Conservation (phyloP, 2,797 vertebrate genomes). For the Halcyon badia region DNA sequence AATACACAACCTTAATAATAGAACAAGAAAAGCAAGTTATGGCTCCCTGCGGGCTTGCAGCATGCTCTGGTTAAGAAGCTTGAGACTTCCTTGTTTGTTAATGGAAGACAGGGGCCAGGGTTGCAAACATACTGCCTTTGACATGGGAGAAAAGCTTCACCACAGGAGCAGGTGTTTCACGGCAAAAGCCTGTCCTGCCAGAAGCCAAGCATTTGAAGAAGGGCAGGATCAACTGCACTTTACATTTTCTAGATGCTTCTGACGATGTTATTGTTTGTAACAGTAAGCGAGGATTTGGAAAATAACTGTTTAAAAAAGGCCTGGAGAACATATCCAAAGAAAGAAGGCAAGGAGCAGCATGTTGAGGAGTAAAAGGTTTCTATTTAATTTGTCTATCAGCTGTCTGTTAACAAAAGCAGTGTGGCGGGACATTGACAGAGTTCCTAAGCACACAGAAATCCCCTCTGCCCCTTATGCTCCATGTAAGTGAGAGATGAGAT, state of each 20-base stretch:
- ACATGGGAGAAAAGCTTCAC: background rate
- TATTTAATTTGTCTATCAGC: background rate
- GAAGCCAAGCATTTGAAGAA: accelerated
- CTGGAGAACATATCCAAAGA: background rate
- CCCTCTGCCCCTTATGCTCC: background rate
- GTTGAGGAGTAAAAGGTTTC: background rate
- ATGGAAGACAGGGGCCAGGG: background rate
- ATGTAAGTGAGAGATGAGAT: background rate
- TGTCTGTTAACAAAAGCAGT: background rate
- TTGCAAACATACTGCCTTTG: background rate
- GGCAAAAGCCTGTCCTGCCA: background rate
- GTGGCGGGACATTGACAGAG: background rate
- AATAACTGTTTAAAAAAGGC: background rate
- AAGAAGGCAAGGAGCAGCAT: background rate
- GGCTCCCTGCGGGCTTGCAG: background rate
- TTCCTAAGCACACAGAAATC: background rate
- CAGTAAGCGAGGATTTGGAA: background rate
- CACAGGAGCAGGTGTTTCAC: accelerated
- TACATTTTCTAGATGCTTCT: background rate
- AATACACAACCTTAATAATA: background rate
- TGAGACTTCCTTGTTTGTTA: background rate
- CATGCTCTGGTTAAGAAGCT: background rate
- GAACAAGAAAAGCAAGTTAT: background rate
- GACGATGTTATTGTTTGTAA: background rate
- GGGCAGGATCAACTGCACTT: background rate